These are phyloP conservation scores for Horisme vitalbata DNA, from an alignment of 2,888 invertebrate species.

Conservation along the genomic window DNA sequence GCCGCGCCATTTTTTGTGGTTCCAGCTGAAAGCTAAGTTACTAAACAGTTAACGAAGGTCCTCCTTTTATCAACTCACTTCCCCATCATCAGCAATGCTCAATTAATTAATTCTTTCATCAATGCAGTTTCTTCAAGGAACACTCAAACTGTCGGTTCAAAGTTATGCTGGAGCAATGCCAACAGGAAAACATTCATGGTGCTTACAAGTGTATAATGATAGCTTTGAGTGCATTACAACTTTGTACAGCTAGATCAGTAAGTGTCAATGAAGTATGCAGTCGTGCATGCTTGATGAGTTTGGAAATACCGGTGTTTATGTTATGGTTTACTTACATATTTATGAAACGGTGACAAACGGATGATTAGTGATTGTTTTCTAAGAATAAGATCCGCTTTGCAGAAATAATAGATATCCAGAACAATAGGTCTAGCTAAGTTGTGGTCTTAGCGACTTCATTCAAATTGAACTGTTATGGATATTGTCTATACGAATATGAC, in stretches of 20 bases:
- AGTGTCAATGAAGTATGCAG: slow-evolving; percentile 24
- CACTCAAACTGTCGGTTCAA: slow-evolving; percentile 27
- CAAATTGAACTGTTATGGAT: too few relatives aligned
- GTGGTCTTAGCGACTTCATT: too few relatives aligned
- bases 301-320: slow-evolving; percentile 21
- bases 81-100: too few relatives aligned
- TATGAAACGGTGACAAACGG: slow-evolving; percentile 13
- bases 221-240: slow-evolving; percentile 24
- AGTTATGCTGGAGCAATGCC: slow-evolving; percentile 36
- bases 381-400: too few relatives aligned
- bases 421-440: too few relatives aligned
- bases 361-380: too few relatives aligned
- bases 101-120: slow-evolving; percentile 15
- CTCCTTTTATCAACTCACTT: too few relatives aligned
- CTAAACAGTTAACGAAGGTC: too few relatives aligned
- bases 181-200: slow-evolving; percentile 42
- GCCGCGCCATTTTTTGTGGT: too few relatives aligned
- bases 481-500: too few relatives aligned
- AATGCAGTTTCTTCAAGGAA: slow-evolving; percentile 36
- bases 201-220: slow-evolving; percentile 28
- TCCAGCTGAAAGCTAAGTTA: too few relatives aligned
- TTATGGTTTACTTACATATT: slow-evolving; percentile 17
- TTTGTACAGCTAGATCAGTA: slow-evolving; percentile 16
- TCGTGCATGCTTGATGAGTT: slow-evolving; percentile 20
- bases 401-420: too few relatives aligned